Percentiles rank a stretch among this genome's conserved stretches.
Evolutionary conservation across 92 coral and sea anemone genomes (phyloP).

Genomic region (Zoanthus sociatus): DNA sequence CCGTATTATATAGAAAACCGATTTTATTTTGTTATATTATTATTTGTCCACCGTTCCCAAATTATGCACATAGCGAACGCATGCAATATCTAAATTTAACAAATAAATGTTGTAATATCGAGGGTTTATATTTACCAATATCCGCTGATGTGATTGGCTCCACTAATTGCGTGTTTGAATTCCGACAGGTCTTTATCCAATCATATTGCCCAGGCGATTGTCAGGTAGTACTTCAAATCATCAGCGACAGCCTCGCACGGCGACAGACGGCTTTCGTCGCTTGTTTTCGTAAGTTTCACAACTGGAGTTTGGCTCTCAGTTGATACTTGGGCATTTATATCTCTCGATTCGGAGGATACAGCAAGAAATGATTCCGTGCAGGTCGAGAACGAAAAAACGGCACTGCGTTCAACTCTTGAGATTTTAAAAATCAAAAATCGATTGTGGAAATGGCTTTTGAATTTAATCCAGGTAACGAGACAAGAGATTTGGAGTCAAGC

Average conservation of each 20-base stretch:
- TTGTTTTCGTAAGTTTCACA: constrained; percentile 58
- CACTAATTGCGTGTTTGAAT: constrained; percentile 74
- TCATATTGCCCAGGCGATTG: constrained; percentile 57
- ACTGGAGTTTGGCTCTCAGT: constrained; percentile 4
- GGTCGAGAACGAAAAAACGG: neutral
- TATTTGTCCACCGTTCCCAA: neutral
- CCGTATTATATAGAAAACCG: neutral
- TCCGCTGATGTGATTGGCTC: constrained; percentile 68
- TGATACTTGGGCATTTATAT: constrained; percentile 1
- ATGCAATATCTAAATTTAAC: constrained; percentile 18
- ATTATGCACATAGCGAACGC: neutral
- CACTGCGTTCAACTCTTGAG: neutral
- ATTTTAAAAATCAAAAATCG: constrained; percentile 15
- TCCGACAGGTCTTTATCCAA: constrained; percentile 90
- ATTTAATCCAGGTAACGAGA: constrained; percentile 7
- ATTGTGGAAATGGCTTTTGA: constrained; percentile 29
- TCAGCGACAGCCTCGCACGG: constrained; percentile 84
- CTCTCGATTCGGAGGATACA: neutral
- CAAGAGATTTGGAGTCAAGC: constrained; percentile 12
- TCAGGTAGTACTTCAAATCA: constrained; percentile 68
- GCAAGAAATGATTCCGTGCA: neutral
- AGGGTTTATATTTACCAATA: constrained; percentile 61
- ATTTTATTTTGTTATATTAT: neutral
- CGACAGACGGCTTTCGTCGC: constrained; percentile 69
- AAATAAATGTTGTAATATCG: constrained; percentile 69